Evolutionary conservation across 2,113 vertebrate genomes (phyloP), one percentile per base, ranked within the genome.

Genomic region (Thryonomys swinderianus): DNA sequence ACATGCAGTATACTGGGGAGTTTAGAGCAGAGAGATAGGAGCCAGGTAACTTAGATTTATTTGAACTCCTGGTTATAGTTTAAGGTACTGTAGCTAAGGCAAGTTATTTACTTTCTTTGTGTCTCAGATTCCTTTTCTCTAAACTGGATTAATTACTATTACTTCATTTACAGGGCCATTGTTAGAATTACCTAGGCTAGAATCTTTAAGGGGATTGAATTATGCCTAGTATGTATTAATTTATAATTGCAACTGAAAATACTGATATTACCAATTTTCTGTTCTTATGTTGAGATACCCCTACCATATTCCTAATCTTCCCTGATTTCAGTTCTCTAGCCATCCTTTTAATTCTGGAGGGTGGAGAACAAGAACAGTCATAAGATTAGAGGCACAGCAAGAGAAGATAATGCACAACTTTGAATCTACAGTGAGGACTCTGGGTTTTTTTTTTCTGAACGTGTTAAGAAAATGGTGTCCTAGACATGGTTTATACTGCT

Each of bases 381-480:
- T 88, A 51, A 78, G 67, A 57, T 40, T 21, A 13, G 30, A 91
- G 71, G 20, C 27, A 17, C 10, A 34, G 30, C 51, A 30, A 30
- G n/a, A 21, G 4, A 64, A 95, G 34, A 42, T n/a, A 8, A 3
- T 7, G 8, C 57, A 90, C 40, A 45, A 8, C 27, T 71, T 80
- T 64, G 27, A 79, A 57, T 79, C 78, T 42, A 25, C 9, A 74
- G 45, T 37, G 73, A 73, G 76, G 45, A 57, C 12, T 81, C 17
- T 37, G 51, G n/a, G 25, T n/a, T 9, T 95, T 83, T 95, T 95
- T 79, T 92, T 86, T 81, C 83, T 27, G 64, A 86, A 37, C 82
- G 61, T 61, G 2, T 32, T 34, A 32, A 32, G 20, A 79, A 40
- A 21, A 34, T 84, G 55, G 62, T 51, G 7, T 86, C 23, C 40